Evolutionary conservation across 2,888 invertebrate species (phyloP).

Genomic region (Willowsia nigromaculata): DNA sequence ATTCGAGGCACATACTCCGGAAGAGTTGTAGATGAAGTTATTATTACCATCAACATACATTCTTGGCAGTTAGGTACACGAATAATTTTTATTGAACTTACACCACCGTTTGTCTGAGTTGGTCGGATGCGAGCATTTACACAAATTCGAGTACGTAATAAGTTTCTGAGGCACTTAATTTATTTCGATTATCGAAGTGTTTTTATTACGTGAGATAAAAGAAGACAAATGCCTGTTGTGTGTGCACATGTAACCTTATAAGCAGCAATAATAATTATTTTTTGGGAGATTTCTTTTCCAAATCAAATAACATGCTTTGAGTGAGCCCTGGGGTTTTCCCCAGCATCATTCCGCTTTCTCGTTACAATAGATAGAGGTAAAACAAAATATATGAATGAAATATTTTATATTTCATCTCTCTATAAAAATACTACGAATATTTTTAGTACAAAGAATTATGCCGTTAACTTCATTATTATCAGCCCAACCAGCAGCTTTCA

Average conservation of each 20-base stretch:
- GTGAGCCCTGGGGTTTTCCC: too few relatives aligned
- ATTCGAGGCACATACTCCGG: conserved; percentile 10
- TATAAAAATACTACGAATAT: not conserved
- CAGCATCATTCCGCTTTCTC: too few relatives aligned
- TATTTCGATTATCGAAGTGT: conserved; percentile 7
- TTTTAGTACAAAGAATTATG: not conserved
- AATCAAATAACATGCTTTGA: not conserved
- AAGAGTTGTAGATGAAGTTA: conserved; percentile 33
- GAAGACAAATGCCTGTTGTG: not conserved
- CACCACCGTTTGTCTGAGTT: not conserved
- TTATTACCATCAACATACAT: conserved; percentile 13
- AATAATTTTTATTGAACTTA: conserved; percentile 2
- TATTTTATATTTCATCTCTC: too few relatives aligned
- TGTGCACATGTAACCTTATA: not conserved
- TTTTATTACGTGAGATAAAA: not conserved
- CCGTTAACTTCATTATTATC: not conserved
- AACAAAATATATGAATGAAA: too few relatives aligned
- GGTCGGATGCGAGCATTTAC: not conserved
- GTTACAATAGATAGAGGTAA: too few relatives aligned
- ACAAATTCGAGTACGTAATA: conserved; percentile 4
- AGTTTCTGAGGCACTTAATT: not conserved
- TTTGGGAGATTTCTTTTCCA: not conserved
- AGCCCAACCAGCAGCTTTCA: not conserved
- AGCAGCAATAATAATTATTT: conserved; percentile 9
- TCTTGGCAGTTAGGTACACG: conserved; percentile 19